A percentile compares a stretch with the other conserved stretches of the same genome.
Conservation (phyloP, 2,113 vertebrate genomes). For the Tamias sibiricus region DNA sequence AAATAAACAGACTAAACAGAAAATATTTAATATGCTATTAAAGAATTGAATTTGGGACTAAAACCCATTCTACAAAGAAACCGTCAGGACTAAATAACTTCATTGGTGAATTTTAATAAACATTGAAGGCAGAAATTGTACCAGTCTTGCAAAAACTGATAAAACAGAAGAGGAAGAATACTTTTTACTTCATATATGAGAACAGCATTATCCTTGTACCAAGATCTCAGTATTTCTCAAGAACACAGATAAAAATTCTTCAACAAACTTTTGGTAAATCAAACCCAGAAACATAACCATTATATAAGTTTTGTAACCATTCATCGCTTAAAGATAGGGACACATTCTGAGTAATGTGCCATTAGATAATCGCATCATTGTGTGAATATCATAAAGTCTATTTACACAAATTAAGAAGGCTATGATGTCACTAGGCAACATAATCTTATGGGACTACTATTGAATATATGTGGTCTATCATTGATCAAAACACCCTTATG, state of each 20-base stretch:
- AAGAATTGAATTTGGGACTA: neutral
- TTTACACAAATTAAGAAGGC: neutral
- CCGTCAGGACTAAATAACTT: neutral
- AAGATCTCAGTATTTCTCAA: neutral
- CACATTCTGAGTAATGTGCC: too few species aligned
- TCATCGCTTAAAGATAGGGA: too few species aligned
- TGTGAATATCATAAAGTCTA: neutral
- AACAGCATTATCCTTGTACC: neutral
- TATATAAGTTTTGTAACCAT: neutral
- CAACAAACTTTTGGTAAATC: neutral
- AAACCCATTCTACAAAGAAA: neutral
- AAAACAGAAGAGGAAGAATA: neutral
- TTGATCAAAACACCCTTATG: neutral
- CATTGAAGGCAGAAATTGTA: neutral
- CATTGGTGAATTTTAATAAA: neutral
- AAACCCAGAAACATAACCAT: neutral
- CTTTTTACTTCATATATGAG: neutral
- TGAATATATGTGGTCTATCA: neutral
- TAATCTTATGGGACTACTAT: neutral
- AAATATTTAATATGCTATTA: conserved; percentile 22
- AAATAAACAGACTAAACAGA: neutral
- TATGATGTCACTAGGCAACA: neutral
- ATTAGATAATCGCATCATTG: too few species aligned
- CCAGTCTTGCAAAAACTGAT: neutral
- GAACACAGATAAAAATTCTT: neutral